A percentile compares a stretch with the other conserved stretches of the same genome.
These are phyloP conservation scores for Synanthedon tipuliformis DNA, from an alignment of 2,888 invertebrate genomes.

Conservation along the genomic window DNA sequence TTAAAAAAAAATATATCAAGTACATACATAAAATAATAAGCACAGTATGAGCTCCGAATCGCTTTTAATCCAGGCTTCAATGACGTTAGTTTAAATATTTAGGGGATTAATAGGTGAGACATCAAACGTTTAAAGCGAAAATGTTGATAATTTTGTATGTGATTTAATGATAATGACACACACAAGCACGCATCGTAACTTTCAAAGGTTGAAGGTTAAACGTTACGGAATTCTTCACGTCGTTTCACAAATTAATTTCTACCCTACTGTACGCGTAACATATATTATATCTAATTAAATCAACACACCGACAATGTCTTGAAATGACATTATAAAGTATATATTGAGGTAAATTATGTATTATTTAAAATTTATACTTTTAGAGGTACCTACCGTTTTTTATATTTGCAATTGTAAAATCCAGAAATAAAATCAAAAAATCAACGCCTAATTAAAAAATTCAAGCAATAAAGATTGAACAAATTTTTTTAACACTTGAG, in stretches of 20 bases:
- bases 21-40: no score
- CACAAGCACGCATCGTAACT: constrained; percentile 24
- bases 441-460: no score
- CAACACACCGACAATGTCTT: constrained; percentile 36
- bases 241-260: constrained; percentile 52
- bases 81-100: neutral
- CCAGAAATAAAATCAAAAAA: no score
- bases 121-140: constrained; percentile 27
- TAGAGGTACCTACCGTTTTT: no score
- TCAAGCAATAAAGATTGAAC: no score
- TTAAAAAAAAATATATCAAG: no score
- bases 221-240: constrained; percentile 34
- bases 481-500: no score
- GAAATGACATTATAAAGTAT: constrained; percentile 8
- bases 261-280: constrained; percentile 34
- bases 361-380: no score
- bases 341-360: no score
- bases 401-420: no score
- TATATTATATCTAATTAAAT: constrained; percentile 46
- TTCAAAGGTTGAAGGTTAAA: constrained; percentile 38
- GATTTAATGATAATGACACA: constrained; percentile 13
- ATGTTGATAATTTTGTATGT: constrained; percentile 26
- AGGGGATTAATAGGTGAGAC: constrained; percentile 8
- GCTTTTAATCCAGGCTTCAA: no score
- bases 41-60: no score